Evolutionary conservation across 2,113 vertebrate species (phyloP).

Genomic region (Rhagologus leucostigma): DNA sequence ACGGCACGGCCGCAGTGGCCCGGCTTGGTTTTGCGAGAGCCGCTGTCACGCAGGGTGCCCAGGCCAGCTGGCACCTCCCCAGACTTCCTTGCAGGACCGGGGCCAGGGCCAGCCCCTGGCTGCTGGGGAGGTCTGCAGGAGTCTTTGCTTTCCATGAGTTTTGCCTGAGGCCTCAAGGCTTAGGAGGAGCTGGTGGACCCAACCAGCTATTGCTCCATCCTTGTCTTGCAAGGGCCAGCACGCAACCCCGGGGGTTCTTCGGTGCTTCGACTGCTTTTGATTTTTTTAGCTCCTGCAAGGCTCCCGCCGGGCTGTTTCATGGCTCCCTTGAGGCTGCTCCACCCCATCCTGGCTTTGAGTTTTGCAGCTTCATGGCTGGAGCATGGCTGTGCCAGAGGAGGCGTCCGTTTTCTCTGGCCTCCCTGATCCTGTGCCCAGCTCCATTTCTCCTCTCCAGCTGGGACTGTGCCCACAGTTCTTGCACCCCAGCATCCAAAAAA

Average conservation of each 20-base stretch:
- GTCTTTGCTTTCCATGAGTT: conserved; percentile 58
- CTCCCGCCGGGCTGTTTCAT: background rate
- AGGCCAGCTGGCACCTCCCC: conserved; percentile 36
- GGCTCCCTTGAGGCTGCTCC: background rate
- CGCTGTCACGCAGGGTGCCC: background rate
- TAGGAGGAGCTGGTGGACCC: conserved; percentile 7
- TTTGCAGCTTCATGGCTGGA: background rate
- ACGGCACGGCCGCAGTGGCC: background rate
- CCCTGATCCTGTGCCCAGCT: accelerated
- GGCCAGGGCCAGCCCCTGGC: background rate
- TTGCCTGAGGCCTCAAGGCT: background rate
- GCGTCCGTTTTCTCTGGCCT: background rate
- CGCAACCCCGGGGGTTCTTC: background rate
- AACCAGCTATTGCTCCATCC: conserved; percentile 40
- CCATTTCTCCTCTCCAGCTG: background rate
- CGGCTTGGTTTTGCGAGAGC: background rate
- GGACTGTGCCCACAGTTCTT: background rate
- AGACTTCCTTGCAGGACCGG: background rate
- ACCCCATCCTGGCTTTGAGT: background rate
- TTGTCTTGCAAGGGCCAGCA: background rate
- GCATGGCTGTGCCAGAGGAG: background rate
- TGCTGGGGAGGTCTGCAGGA: conserved; percentile 18
- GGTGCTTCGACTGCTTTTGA: background rate
- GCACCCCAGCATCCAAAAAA: background rate
- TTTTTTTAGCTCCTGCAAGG: background rate